Percentiles rank a stretch among this genome's conserved stretches.
phyloP scores from a whole-genome alignment of 1,140 invertebrate species.

The Conopomorpha cramerella region DNA sequence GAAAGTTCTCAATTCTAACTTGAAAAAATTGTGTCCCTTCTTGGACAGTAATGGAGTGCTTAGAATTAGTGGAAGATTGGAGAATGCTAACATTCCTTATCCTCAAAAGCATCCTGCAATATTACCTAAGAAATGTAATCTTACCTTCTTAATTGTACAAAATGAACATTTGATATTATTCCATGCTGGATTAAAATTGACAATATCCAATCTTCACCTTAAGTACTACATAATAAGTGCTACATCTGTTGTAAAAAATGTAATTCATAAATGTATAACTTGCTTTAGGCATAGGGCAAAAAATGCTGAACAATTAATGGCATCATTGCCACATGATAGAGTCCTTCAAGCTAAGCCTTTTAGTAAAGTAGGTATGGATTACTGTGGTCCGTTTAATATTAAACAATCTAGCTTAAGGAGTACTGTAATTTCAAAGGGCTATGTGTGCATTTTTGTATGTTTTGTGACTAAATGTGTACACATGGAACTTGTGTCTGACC shows the following conservation, averaged over 20 bases:
- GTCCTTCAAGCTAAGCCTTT: constrained; percentile 23
- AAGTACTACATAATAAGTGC: constrained; percentile 9
- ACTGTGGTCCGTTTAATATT: constrained; percentile 27
- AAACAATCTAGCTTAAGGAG: constrained; percentile 9
- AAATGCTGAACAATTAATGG: constrained; percentile 17
- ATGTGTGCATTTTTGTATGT: constrained; percentile 17
- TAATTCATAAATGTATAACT: constrained; percentile 14
- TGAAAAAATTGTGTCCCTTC: constrained; percentile 4
- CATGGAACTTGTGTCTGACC: constrained; percentile 13
- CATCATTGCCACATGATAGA: constrained; percentile 12
- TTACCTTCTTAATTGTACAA: constrained; percentile 14
- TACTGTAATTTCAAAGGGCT: constrained; percentile 10
- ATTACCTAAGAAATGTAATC: constrained; percentile 8
- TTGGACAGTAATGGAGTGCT: constrained; percentile 8
- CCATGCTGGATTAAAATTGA: constrained; percentile 15
- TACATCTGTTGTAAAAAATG: constrained; percentile 5
- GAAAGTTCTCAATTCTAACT: not conserved
- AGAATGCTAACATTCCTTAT: constrained; percentile 6
- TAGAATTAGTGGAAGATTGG: constrained; percentile 14
- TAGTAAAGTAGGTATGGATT: constrained; percentile 30
- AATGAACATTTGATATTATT: constrained; percentile 11
- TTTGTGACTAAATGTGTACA: constrained; percentile 11
- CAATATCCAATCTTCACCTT: constrained; percentile 6
- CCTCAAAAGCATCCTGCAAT: constrained; percentile 14
- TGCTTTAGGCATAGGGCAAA: constrained; percentile 13